Evolutionary conservation across 2,113 vertebrate species (phyloP).

Genomic region (Macroglossus sobrinus): DNA sequence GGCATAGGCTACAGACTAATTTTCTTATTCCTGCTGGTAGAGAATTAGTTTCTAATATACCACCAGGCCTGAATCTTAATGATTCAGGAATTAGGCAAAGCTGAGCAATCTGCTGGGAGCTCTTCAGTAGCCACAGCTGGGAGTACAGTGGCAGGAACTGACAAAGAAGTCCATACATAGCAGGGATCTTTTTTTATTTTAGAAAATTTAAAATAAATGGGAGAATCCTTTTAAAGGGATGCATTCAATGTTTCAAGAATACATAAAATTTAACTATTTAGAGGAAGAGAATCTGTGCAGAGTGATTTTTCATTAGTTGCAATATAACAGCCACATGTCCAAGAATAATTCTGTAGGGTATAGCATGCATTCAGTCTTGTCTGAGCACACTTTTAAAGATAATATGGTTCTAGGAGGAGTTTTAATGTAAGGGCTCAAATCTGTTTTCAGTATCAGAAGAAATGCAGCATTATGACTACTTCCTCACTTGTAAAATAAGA

Average conservation of each 20-base stretch:
- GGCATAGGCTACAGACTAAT: conserved; percentile 55
- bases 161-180: conserved; percentile 65
- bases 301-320: background rate
- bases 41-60: conserved; percentile 74
- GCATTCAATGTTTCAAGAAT: background rate
- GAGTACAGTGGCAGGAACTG: conserved; percentile 49
- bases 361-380: background rate
- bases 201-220: conserved; percentile 65
- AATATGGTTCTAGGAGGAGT: background rate
- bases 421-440: background rate
- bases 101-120: conserved; percentile 58
- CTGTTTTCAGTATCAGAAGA: background rate
- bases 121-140: conserved; percentile 71
- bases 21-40: conserved; percentile 62
- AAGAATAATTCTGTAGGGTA: background rate
- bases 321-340: background rate
- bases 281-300: background rate
- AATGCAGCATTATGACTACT: background rate
- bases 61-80: conserved; percentile 68
- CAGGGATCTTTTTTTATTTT: conserved; percentile 53
- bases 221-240: conserved; percentile 67
- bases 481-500: background rate
- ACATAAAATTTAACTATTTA: conserved; percentile 43
- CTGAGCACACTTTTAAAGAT: background rate
- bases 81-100: conserved; percentile 68